These are phyloP conservation scores for Rattus rattus DNA, from an alignment of 2,113 vertebrate genomes.

Conservation along the genomic window DNA sequence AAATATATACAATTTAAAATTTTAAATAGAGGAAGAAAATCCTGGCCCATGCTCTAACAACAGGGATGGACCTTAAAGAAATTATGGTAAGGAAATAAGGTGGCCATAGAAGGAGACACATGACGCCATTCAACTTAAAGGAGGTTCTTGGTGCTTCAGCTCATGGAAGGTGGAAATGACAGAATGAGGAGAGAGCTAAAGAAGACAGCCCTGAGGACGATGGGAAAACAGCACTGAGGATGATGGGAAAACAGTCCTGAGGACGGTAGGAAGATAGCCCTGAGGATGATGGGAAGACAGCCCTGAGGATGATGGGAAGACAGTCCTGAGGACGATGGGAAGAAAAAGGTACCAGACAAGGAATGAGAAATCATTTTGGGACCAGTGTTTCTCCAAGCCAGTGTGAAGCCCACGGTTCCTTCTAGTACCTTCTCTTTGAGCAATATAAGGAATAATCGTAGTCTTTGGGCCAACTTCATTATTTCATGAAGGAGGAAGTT, in stretches of 20 bases:
- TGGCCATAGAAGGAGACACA: neutral
- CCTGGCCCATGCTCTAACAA: neutral
- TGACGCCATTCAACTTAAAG: neutral
- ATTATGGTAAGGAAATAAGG: neutral
- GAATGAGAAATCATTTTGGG: neutral
- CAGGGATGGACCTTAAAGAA: neutral
- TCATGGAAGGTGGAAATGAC: neutral
- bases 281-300: neutral
- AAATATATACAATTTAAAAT: neutral
- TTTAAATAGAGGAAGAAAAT: neutral
- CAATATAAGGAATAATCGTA: neutral
- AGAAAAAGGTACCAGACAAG: accelerated
- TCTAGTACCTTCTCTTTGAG: neutral
- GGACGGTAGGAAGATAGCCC: no score
- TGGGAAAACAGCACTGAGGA: no score
- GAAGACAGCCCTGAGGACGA: neutral
- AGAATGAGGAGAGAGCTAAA: neutral
- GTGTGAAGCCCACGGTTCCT: neutral
- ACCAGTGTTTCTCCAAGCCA: neutral
- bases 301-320: neutral
- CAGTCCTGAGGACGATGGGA: no score
- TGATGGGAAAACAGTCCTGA: neutral
- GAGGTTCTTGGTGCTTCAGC: neutral
- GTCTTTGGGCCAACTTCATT: neutral
- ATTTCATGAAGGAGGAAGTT: neutral